A percentile compares a stretch with the other conserved stretches of the same genome.
phyloP scores from a whole-genome alignment of 1,140 invertebrate species.

The Pachyrhynchus sulphureomaculatus region DNA sequence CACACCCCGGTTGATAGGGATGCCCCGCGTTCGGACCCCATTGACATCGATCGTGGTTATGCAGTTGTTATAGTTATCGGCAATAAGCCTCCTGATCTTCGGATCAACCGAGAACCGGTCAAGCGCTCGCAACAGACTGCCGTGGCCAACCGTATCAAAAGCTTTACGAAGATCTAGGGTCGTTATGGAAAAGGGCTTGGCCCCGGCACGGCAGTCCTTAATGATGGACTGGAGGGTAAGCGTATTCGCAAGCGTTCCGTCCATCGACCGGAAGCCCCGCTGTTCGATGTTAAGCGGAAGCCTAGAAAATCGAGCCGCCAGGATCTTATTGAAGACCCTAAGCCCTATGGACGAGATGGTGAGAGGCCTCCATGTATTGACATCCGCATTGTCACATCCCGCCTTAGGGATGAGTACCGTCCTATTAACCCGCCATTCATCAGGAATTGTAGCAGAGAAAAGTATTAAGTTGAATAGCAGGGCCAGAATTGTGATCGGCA shows the following conservation, averaged over 20 bases:
- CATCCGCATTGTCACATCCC: too few species aligned
- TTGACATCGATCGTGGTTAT: constrained; percentile 35
- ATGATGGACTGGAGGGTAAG: constrained; percentile 24
- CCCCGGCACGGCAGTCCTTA: background rate
- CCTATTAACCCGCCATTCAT: too few species aligned
- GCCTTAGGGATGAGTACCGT: too few species aligned
- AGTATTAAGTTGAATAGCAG: too few species aligned
- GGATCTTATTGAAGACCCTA: too few species aligned
- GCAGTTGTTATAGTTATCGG: constrained; percentile 31
- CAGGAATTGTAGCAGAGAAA: too few species aligned
- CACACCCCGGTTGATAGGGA: constrained; percentile 49
- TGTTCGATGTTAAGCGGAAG: constrained; percentile 9
- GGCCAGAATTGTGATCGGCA: too few species aligned
- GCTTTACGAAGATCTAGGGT: constrained; percentile 47
- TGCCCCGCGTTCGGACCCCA: constrained; percentile 19
- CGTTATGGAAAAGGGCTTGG: constrained; percentile 32
- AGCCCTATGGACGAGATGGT: too few species aligned
- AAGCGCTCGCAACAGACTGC: constrained; percentile 39
- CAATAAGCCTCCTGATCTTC: constrained; percentile 29
- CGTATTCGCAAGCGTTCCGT: constrained; percentile 29
- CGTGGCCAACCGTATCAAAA: constrained; percentile 50
- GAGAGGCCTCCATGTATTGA: too few species aligned
- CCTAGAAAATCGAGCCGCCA: too few species aligned
- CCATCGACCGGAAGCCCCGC: constrained; percentile 23
- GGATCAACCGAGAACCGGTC: background rate